Evolutionary conservation across 2,888 invertebrate species (phyloP), one percentile per base, ranked within the genome.

Genomic region (Oxystoma pomonae): DNA sequence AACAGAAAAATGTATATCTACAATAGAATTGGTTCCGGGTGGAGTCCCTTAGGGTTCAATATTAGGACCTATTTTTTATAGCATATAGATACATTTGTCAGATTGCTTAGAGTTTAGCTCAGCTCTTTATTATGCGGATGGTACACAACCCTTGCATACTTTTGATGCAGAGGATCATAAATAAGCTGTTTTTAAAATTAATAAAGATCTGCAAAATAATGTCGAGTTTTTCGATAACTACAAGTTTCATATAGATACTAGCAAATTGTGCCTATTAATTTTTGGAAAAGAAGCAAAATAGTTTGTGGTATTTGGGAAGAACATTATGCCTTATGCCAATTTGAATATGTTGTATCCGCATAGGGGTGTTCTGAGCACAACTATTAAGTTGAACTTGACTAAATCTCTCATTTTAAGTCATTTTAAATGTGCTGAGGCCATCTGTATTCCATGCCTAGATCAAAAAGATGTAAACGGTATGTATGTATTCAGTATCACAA

Each of bases 341-440:
- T 57, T 61, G 57, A 61, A 35, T 22, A 1, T 61, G 18, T 16
- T 61, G 20, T 61, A 60, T 55, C 60, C 20, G n/a, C 55, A 60
- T 18, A 53, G 18, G 55, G 17, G 18, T 53, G 16, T 18, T 7
- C 55, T 53, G 18, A 53, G 17, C 16, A 18, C 21, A 35, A 58
- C 2, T 35, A 49, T 58, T 21, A 58, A 58, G 49, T 5, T 58
- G 49, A 21, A 58, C 3, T 53, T 53, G 16, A 7, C 5, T 53
- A n/a, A 53, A 53, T 7, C 5, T 18, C 18, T 53, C 16, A n/a
- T 53, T 53, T 18, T 53, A 18, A 53, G 55, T 16, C 55, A 3
- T 18, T 53, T 53, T 53, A 53, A 53, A 3, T 53, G 9, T 53
- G 3, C 17, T 18, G 55, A 53, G 5, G 18, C 55, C 3, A 7